Base-by-base conservation (phyloP, 2,888 invertebrate species). In the Hylaea fasciaria region DNA sequence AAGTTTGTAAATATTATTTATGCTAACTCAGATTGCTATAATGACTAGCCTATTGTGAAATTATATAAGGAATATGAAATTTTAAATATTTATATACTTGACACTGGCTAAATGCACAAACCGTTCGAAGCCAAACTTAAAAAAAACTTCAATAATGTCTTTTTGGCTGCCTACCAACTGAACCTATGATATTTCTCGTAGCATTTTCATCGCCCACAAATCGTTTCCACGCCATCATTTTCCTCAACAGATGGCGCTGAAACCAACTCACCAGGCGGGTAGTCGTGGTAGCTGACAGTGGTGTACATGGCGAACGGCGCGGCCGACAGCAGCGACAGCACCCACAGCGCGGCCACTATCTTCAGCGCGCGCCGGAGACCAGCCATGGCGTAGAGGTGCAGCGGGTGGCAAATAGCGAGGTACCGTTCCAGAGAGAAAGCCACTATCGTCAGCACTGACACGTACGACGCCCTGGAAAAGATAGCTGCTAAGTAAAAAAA, bases 361-460 rank as follows among this genome's bases (percentile, higher is more conserved):
- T 95, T 94, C 35, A 96, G 86, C 0, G 97, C 97, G n/a, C 98
- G 92, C 49, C 96, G 94, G 32, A 97, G 94, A 0, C 96, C 96
- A 0, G 96, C 96, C 94, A 97, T 96, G 39, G 95, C 94, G 85
- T 97, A 96, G 63, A 96, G 93, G 78, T 95, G 95, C 41, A 98
- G 89, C 0, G 98, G 98, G 82, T 97, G 96, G 81, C 98, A 98
- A 77, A 98, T 98, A 35, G 98, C 98, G 69, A 98, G 89, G 90
- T 97, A 97, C 44, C 98, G 94, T 89, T 98, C 98, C 87, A 96
- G 94, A 0, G 98, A 97, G 88, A 98, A 98, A 2, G 97, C 97
- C 45, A 97, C 97, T 71, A 98, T 98, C 22, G 98, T 98, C 78
- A 98, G 89, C 49, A 98, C 97, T 0, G 98, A 98, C 0, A 97